Base-by-base conservation (phyloP, 2,888 invertebrate species). In the Ennomos quercinarius region DNA sequence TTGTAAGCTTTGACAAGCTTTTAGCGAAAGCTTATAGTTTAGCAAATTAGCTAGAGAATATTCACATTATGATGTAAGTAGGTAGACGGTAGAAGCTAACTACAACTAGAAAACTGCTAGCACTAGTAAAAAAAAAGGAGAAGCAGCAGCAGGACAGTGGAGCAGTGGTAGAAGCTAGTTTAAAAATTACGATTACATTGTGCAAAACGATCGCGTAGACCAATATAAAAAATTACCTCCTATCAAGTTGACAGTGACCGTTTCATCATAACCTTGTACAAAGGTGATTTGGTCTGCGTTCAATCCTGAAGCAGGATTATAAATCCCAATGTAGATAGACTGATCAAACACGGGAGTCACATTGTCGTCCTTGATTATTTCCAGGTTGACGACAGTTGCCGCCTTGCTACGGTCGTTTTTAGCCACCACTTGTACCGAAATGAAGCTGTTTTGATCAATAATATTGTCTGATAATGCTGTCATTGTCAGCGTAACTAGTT, bases 341-440 rank as follows among this genome's bases (percentile, higher is more conserved):
- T 67, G 71, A 57, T 78, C 80, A 59, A 89, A 89, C 3, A 79
- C 71, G 0, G 89, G 89, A 0, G 88, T 87, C 1, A 73, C 58
- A 12, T 67, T 73, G 53, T 89, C 89, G 12, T 88, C 79, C 60
- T 87, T 87, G 51, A 88, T 71, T 46, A 89, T 82, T 43, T 84
- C 82, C 34, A 89, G 70, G n/a, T 76, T 77, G 17, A 87, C 78
- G 51, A 84, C 66, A 38, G 84, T 66, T 1, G 69, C 72, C 8
- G 83, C 73, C 3, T 68, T 60, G 62, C 77, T 84, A 41, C 64
- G 64, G 10, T 63, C 72, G 41, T 72, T 78, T 12, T 72, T 71
- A 10, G 83, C 89, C 0, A 71, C 61, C 1, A 89, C 67, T 74
- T 80, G 72, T 17, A 89, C 64, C 43, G 71, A 73, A 40, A 89